phyloP scores from a whole-genome alignment of 1,140 invertebrate species.

The Drosophila serrata region DNA sequence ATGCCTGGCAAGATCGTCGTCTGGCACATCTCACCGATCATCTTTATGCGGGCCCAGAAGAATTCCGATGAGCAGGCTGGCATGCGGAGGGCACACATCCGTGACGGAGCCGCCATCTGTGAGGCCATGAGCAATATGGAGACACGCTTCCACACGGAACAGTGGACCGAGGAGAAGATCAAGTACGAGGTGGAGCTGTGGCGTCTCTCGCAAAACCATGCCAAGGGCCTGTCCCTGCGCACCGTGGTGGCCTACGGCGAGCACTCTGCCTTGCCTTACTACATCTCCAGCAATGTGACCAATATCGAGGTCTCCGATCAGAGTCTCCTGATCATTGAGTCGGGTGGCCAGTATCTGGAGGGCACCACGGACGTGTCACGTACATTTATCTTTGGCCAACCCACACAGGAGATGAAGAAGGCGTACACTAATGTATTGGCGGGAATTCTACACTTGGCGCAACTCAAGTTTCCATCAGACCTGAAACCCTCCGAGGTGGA shows the following conservation, averaged over 20 bases:
- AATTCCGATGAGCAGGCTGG: slow-evolving; percentile 93
- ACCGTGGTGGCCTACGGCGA: slow-evolving; percentile 96
- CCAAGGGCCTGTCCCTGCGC: slow-evolving; percentile 91
- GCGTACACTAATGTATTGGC: slow-evolving; percentile 96
- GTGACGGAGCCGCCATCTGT: slow-evolving; percentile 95
- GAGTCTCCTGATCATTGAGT: slow-evolving; percentile 90
- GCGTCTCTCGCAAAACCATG: slow-evolving; percentile 89
- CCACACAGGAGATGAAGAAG: slow-evolving; percentile 90
- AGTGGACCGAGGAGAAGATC: slow-evolving; percentile 90
- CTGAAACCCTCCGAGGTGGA: slow-evolving; percentile 90
- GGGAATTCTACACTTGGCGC: slow-evolving; percentile 91
- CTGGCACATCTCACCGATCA: slow-evolving; percentile 90
- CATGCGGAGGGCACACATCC: slow-evolving; percentile 94
- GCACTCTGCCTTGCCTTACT: slow-evolving; percentile 96
- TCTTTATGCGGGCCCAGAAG: slow-evolving; percentile 94
- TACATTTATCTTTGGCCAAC: slow-evolving; percentile 94
- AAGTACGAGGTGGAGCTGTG: slow-evolving; percentile 88
- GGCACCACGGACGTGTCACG: slow-evolving; percentile 97
- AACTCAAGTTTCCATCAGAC: slow-evolving; percentile 89
- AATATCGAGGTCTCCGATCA: slow-evolving; percentile 90
- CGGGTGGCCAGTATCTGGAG: slow-evolving; percentile 92
- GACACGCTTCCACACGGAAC: slow-evolving; percentile 85
- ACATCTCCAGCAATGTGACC: slow-evolving; percentile 91
- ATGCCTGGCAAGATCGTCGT: slow-evolving; percentile 88
- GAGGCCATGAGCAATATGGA: slow-evolving; percentile 96